phyloP scores from a whole-genome alignment of 2,113 vertebrate genomes.

The Bolborhynchus lineola region DNA sequence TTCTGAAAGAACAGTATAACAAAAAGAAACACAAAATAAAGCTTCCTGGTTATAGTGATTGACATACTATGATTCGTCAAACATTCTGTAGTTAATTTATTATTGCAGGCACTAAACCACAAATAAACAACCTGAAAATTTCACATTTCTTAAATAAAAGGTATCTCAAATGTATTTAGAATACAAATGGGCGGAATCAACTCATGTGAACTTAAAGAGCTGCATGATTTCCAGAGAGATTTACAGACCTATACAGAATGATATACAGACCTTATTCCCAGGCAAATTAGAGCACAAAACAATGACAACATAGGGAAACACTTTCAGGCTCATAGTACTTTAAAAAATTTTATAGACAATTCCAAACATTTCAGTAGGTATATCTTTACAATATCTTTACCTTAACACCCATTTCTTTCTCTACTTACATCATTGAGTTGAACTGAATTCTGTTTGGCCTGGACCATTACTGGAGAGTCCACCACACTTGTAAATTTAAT shows the following conservation, averaged over 20 bases:
- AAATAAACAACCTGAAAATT: neutral
- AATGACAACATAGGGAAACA: neutral
- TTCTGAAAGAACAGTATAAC: neutral
- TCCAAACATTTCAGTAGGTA: neutral
- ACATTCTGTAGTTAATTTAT: neutral
- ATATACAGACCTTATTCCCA: neutral
- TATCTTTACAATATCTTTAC: neutral
- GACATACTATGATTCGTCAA: neutral
- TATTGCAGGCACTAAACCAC: neutral
- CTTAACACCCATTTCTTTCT: neutral
- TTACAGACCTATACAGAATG: neutral
- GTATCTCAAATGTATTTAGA: neutral
- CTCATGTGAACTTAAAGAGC: neutral
- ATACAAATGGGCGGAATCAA: neutral
- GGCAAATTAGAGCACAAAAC: neutral
- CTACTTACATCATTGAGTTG: conserved; percentile 83
- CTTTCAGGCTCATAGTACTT: neutral
- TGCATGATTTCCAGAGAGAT: neutral
- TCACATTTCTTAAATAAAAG: neutral
- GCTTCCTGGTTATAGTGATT: neutral
- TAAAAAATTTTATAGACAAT: neutral
- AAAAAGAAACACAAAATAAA: neutral
- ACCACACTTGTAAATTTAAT: conserved; percentile 75
- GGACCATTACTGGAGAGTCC: conserved; percentile 88
- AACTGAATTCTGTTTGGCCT: conserved; percentile 87